A percentile compares a stretch with the other conserved stretches of the same genome.
Conservation (phyloP, 1,140 invertebrate genomes). For the Rhyzopertha dominica region DNA sequence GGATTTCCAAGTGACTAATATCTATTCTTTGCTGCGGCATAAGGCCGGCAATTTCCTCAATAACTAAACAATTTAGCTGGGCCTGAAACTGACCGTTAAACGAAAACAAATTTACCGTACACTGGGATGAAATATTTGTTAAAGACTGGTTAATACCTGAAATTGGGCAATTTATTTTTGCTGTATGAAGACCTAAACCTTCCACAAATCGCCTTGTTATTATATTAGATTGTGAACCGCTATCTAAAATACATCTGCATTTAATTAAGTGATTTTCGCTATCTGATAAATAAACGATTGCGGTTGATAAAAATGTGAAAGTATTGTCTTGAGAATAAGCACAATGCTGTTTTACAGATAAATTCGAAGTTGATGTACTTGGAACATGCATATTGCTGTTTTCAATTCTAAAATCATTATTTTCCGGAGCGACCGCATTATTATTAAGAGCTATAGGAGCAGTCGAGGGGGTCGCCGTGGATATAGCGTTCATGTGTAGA, state of each 20-base stretch:
- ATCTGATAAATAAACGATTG: slow-evolving; percentile 1
- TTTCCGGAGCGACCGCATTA: too few relatives aligned
- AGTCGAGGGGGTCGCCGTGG: too few relatives aligned
- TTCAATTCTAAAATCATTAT: too few relatives aligned
- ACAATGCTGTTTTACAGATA: background rate
- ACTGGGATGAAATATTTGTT: slow-evolving; percentile 2
- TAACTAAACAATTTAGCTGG: slow-evolving; percentile 12
- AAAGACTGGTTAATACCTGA: slow-evolving; percentile 9
- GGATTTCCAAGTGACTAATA: slow-evolving; percentile 19
- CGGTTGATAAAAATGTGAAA: slow-evolving; percentile 12
- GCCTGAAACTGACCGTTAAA: slow-evolving; percentile 1
- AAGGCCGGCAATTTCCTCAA: slow-evolving; percentile 5
- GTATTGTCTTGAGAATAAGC: slow-evolving; percentile 6
- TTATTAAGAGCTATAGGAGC: too few relatives aligned
- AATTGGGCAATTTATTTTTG: slow-evolving; percentile 9
- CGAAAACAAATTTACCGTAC: slow-evolving; percentile 1
- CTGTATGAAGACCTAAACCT: slow-evolving; percentile 5
- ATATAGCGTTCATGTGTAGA: background rate
- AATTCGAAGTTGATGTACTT: too few relatives aligned
- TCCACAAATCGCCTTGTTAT: background rate
- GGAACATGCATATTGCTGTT: too few relatives aligned
- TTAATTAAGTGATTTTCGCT: slow-evolving; percentile 6
- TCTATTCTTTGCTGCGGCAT: slow-evolving; percentile 9
- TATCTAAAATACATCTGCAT: slow-evolving; percentile 3
- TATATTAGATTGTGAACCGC: slow-evolving; percentile 16